phyloP scores from a whole-genome alignment of 2,888 invertebrate genomes.

The Eudasyphora cyanicolor region DNA sequence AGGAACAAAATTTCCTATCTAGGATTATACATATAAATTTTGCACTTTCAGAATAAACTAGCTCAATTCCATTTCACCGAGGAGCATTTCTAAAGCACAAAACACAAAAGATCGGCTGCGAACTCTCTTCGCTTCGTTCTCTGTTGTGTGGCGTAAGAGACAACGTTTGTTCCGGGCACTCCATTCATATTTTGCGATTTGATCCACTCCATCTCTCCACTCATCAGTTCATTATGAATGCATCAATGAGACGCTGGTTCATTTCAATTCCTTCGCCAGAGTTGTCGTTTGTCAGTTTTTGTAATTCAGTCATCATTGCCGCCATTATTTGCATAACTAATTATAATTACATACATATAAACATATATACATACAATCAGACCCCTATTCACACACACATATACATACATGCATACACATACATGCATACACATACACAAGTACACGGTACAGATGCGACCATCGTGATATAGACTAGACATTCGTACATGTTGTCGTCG shows the following conservation, averaged over 20 bases:
- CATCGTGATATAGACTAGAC: neutral
- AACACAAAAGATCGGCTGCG: no score
- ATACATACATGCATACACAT: neutral
- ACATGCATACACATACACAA: neutral
- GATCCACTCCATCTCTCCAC: neutral
- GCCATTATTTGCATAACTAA: conserved; percentile 20
- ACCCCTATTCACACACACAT: neutral
- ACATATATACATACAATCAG: neutral
- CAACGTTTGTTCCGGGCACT: neutral
- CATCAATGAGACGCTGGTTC: neutral
- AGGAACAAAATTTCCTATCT: no score
- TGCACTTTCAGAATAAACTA: no score
- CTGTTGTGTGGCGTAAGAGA: no score
- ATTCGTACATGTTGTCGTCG: neutral
- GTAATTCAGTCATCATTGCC: neutral
- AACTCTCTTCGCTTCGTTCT: no score
- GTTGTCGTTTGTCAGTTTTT: neutral
- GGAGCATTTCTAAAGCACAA: no score
- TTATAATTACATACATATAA: neutral
- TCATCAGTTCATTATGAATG: no score
- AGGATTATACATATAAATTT: no score
- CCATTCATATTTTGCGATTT: conserved; percentile 1
- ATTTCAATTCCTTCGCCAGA: neutral
- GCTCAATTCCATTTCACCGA: no score
- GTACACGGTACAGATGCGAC: neutral